Evolutionary conservation across 2,113 vertebrate genomes (phyloP), one percentile per base, ranked within the genome.

Genomic region (Apteryx owenii): DNA sequence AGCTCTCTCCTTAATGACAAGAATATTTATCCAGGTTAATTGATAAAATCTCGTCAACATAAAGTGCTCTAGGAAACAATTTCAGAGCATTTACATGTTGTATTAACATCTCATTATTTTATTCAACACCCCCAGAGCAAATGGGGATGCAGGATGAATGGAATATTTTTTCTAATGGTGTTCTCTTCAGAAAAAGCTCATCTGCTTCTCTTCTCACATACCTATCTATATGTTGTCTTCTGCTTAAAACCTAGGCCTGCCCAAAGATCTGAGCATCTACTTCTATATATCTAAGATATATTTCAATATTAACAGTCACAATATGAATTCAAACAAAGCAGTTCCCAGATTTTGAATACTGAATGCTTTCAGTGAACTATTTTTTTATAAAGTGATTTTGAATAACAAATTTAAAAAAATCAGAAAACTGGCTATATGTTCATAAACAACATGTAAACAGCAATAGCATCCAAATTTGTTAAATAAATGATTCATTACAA

Each of bases 21-120:
- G 81, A 91, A 95, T 96, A 89, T 93, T 88, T 95, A 96, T 76
- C 76, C 85, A 91, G 90, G 89, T 93, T 96, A 97, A 97, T 88
- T 96, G 93, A 95, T 88, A 83, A 89, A 95, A 91, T 89, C 78
- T 91, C 50, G 61, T 92, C n/a, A 88, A 90, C 76, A 88, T 58
- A 77, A 92, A 97, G 36, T 81, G 54, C 85, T 92, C 42, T 58
- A 89, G 91, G 97, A 92, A 95, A 95, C 38, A 92, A 89, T 90
- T 95, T 92, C 77, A 79, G 84, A 95, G 70, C 64, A 90, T 75
- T 92, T 94, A 91, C 22, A 70, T 73, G 60, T 87, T 88, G 26
- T 80, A 94, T 94, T 95, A 95, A 76, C 80, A 94, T 91, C 73
- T 90, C 62, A 95, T 97, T 89, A 95, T 95, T 93, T 95, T 95